Conservation (phyloP, 2,888 invertebrate species). For the Microplitis deprimator region DNA sequence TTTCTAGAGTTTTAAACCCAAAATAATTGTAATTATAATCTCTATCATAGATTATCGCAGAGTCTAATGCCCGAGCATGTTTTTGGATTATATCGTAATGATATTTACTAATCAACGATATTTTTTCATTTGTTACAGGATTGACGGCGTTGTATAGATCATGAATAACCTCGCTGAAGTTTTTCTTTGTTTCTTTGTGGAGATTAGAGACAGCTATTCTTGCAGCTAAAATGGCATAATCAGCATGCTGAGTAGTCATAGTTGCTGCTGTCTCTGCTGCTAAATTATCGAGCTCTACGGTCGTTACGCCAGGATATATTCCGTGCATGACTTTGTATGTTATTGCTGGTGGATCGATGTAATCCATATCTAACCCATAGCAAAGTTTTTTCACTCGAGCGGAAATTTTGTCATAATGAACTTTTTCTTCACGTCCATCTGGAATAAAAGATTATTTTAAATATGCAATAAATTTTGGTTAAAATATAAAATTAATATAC, state of each 20-base stretch:
- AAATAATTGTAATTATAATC: conserved; percentile 98
- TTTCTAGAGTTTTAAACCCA: conserved; percentile 98
- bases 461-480: conserved; percentile 18
- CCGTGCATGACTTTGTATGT: conserved; percentile 95
- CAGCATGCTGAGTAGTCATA: conserved; percentile 97
- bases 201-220: conserved; percentile 97
- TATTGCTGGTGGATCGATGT: conserved; percentile 91
- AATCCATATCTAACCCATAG: conserved; percentile 95
- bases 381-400: conserved; percentile 95
- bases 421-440: conserved; percentile 93
- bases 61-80: conserved; percentile 92
- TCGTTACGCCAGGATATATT: conserved; percentile 95
- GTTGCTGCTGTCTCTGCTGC: conserved; percentile 99
- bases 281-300: conserved; percentile 95
- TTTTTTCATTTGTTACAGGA: conserved; percentile 79
- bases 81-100: conserved; percentile 86
- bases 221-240: conserved; percentile 92
- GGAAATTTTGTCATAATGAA: conserved; percentile 98
- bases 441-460: conserved; percentile 47
- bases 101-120: conserved; percentile 90
- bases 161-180: conserved; percentile 92
- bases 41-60: conserved; percentile 95
- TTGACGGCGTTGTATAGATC: conserved; percentile 86
- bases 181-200: conserved; percentile 97
- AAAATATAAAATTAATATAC: conserved; percentile 8